Evolutionary conservation across 2,888 invertebrate genomes (phyloP).

Genomic region (Alloplasta piceator): DNA sequence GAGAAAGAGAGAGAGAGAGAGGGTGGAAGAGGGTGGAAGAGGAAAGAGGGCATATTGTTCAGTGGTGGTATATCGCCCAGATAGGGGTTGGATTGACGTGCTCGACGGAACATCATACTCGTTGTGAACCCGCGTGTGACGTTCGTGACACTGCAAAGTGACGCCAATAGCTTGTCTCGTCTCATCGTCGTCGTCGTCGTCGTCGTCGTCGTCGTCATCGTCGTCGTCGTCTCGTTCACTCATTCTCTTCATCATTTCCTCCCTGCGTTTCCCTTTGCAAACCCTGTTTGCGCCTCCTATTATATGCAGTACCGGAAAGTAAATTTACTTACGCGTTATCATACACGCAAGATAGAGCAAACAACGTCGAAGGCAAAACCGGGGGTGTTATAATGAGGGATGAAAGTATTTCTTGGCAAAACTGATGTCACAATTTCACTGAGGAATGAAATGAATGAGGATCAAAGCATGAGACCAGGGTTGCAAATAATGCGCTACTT

Average conservation of each 20-base stretch:
- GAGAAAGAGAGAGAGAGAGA: constrained; percentile 26
- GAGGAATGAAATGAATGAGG: background rate
- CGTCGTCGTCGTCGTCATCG: constrained; percentile 32
- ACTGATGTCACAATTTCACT: constrained; percentile 10
- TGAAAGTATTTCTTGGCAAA: background rate
- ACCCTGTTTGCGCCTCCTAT: background rate
- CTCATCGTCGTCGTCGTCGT: constrained; percentile 30
- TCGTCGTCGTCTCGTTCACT: constrained; percentile 24
- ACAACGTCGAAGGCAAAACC: background rate
- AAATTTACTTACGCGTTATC: constrained; percentile 49
- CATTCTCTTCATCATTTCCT: background rate
- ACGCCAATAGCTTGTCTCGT: constrained; percentile 53
- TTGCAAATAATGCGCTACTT: too few species aligned
- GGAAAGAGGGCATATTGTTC: too few species aligned
- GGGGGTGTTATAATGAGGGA: constrained; percentile 6
- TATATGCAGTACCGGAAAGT: constrained; percentile 1
- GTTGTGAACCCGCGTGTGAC: constrained; percentile 43
- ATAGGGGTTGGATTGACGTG: constrained; percentile 41
- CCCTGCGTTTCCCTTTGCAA: background rate
- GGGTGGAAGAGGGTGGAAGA: constrained; percentile 1
- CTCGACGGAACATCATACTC: constrained; percentile 53
- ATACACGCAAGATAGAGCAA: constrained; percentile 21
- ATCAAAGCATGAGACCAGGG: too few species aligned
- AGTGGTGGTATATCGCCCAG: background rate
- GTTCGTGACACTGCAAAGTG: constrained; percentile 59